These are phyloP conservation scores for Brachystomella parvula DNA, from an alignment of 1,140 invertebrate species.

Conservation along the genomic window DNA sequence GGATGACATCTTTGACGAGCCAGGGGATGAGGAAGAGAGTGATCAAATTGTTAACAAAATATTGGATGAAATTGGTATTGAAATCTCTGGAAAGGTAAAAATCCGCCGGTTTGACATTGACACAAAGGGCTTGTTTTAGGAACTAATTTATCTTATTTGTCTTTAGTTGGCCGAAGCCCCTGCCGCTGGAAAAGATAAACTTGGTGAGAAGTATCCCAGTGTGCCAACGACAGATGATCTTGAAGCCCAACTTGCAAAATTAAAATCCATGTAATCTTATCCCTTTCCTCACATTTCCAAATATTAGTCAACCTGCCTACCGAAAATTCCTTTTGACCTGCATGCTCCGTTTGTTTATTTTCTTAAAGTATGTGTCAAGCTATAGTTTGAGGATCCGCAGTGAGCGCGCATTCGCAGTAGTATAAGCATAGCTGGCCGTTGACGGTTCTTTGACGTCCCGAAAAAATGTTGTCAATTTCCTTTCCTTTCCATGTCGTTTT, in stretches of 20 bases:
- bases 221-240: slow-evolving; percentile 60
- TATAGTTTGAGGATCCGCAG: too few species aligned
- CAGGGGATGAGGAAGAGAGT: slow-evolving; percentile 81
- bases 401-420: too few species aligned
- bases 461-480: too few species aligned
- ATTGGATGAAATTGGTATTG: slow-evolving; percentile 91
- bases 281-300: neutral
- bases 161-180: slow-evolving; percentile 52
- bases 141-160: slow-evolving; percentile 18
- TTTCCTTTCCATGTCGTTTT: too few species aligned
- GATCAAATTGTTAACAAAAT: slow-evolving; percentile 79
- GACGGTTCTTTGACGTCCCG: too few species aligned
- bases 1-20: slow-evolving; percentile 79
- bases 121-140: neutral
- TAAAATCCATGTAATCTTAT: slow-evolving; percentile 43
- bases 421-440: too few species aligned
- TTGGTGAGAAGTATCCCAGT: slow-evolving; percentile 49
- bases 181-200: slow-evolving; percentile 50
- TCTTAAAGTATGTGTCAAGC: too few species aligned
- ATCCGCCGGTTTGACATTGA: neutral
- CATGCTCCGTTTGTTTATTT: too few species aligned
- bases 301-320: too few species aligned
- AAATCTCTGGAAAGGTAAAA: slow-evolving; percentile 74
- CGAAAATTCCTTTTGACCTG: too few species aligned
- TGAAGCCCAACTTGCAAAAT: slow-evolving; percentile 64